Evolutionary conservation across 1,140 invertebrate species (phyloP).

Genomic region (Ostrea denselamellosa): DNA sequence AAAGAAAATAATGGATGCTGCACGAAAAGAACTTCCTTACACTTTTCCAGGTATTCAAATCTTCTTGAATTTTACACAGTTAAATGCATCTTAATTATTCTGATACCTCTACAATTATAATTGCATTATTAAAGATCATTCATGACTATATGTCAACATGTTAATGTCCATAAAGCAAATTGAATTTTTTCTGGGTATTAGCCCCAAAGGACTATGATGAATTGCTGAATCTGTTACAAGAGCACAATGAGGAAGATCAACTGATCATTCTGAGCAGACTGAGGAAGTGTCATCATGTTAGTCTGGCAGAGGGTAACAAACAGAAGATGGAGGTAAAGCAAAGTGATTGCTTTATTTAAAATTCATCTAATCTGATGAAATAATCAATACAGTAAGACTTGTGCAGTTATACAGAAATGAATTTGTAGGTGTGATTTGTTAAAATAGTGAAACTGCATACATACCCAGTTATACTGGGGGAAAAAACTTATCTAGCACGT

Average conservation of each 20-base stretch:
- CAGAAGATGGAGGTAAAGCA: conserved; percentile 83
- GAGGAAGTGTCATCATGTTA: conserved; percentile 91
- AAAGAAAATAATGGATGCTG: conserved; percentile 79
- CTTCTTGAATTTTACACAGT: not conserved
- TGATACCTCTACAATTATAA: not conserved
- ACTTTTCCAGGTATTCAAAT: conserved; percentile 80
- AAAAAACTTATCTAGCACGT: too few relatives aligned
- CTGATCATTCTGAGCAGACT: conserved; percentile 88
- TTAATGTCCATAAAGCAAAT: too few relatives aligned
- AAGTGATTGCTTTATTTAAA: not conserved
- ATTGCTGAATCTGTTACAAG: conserved; percentile 83
- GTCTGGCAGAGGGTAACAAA: conserved; percentile 87
- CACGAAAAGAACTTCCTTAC: conserved; percentile 85
- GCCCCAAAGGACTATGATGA: conserved; percentile 85
- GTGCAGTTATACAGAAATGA: too few relatives aligned
- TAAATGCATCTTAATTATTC: not conserved
- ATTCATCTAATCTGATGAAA: too few relatives aligned
- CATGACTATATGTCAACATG: too few relatives aligned
- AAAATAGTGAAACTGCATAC: too few relatives aligned
- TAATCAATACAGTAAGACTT: too few relatives aligned
- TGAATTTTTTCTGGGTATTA: conserved; percentile 12
- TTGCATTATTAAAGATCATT: not conserved
- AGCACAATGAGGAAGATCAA: conserved; percentile 83
- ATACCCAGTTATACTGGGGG: too few relatives aligned
- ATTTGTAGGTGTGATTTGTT: too few relatives aligned